These are phyloP conservation scores for Hyperopisus bebe DNA, from an alignment of 2,113 vertebrate species.

Conservation along the genomic window DNA sequence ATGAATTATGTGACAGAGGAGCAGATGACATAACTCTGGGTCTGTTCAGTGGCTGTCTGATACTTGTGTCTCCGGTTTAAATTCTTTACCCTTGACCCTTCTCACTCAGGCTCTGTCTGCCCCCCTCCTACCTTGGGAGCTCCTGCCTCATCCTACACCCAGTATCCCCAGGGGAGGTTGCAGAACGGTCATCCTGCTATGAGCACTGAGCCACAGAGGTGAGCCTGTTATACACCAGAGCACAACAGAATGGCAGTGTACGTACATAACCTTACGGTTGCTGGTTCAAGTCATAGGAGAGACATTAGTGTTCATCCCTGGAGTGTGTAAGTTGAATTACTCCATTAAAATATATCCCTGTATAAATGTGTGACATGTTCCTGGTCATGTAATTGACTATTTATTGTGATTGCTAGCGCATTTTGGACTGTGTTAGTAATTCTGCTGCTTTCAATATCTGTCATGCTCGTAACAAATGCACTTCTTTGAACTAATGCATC, in stretches of 20 bases:
- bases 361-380: not conserved
- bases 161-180: slow-evolving; percentile 76
- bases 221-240: not conserved
- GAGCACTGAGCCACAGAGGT: slow-evolving; percentile 74
- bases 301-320: not conserved
- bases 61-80: not conserved
- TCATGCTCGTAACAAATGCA: not conserved
- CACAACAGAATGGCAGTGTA: not conserved
- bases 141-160: slow-evolving; percentile 68
- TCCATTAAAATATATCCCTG: not conserved
- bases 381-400: not conserved
- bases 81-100: not conserved
- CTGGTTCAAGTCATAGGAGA: not conserved
- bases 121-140: slow-evolving; percentile 65
- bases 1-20: not conserved
- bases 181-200: slow-evolving; percentile 84
- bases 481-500: not conserved
- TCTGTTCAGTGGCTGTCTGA: not conserved
- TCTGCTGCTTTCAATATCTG: not conserved
- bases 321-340: not conserved
- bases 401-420: not conserved
- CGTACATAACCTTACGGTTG: not conserved
- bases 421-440: not conserved
- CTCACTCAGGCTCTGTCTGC: slow-evolving; percentile 69
- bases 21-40: not conserved